Evolutionary conservation across 2,888 invertebrate species (phyloP), one percentile per base, ranked within the genome.

Genomic region (Euplagia quadripunctaria): DNA sequence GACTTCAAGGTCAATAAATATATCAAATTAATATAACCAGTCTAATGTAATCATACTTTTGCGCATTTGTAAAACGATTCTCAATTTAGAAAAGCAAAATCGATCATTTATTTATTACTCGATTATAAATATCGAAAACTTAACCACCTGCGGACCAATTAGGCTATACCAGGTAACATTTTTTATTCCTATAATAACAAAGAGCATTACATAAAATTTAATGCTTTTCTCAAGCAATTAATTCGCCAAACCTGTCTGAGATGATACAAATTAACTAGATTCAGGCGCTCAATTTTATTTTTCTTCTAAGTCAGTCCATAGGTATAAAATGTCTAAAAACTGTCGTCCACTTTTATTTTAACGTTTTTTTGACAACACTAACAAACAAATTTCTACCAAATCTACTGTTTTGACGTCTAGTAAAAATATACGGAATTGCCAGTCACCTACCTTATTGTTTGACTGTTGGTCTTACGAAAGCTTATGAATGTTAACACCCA

Each of bases 191-290:
- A 61, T 67, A 71, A 69, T 80, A 77, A 80, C 63, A 70, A 70
- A 70, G 67, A 64, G 63, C 61, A 72, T 82, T 83, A 74, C 64
- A 58, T 73, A 77, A 72, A 75, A 66, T 63, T 63, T 71, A 76
- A 77, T 76, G 76, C 9, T 77, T 77, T 78, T 77, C 81, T 73
- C 74, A 76, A 79, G 69, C 73, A 76, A 85, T 78, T 83, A 80
- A 79, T 42, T 75, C 49, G 42, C 64, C n/a, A 73, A 76, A 80
- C 70, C 66, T 72, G 73, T 80, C 17, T 31, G 8, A 1, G 20
- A 42, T 17, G 20, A 17, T 42, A 17, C 12, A 1, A n/a, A 16
- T 42, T 42, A 17, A 14, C 0, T 17, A 16, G 64, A 20, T 58
- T 5, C 20, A 1, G 31, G 9, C 9, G 8, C 43, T 46, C 1